phyloP scores from a whole-genome alignment of 2,113 vertebrate genomes.

The Eonycteris spelaea region DNA sequence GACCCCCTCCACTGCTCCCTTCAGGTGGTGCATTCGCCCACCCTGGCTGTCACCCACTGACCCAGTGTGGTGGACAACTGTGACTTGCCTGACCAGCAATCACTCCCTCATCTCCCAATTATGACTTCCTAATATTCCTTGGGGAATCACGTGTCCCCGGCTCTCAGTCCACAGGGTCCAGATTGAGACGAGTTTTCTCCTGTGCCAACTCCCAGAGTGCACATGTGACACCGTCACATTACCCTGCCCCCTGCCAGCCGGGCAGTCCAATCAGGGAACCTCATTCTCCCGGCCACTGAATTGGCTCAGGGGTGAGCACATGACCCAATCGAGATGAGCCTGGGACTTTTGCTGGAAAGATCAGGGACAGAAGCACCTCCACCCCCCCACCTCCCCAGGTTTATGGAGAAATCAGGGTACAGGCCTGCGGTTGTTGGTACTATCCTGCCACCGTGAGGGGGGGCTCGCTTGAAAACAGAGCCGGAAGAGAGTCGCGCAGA shows the following conservation, averaged over 20 bases:
- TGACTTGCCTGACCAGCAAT: not conserved
- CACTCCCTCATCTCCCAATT: not conserved
- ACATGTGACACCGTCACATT: not conserved
- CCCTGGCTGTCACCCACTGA: accelerated
- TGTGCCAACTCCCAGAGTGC: not conserved
- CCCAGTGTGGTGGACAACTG: accelerated
- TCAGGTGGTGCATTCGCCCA: not conserved
- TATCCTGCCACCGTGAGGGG: not conserved
- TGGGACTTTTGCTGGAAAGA: not conserved
- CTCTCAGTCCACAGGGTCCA: not conserved
- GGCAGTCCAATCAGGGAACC: not conserved
- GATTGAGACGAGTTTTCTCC: not conserved
- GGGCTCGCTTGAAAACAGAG: not conserved
- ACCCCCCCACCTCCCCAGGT: not conserved
- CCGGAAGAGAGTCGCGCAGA: accelerated
- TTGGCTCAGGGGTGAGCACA: not conserved
- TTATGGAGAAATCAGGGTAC: not conserved
- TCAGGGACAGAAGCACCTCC: not conserved
- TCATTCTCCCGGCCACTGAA: not conserved
- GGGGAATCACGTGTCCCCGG: not conserved
- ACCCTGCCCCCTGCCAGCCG: too few species aligned
- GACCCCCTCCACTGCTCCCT: not conserved
- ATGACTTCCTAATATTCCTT: not conserved
- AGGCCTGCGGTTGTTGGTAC: not conserved
- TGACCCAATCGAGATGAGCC: not conserved